phyloP scores from a whole-genome alignment of 2,797 vertebrate species.

The Petrocephalus sullivani region DNA sequence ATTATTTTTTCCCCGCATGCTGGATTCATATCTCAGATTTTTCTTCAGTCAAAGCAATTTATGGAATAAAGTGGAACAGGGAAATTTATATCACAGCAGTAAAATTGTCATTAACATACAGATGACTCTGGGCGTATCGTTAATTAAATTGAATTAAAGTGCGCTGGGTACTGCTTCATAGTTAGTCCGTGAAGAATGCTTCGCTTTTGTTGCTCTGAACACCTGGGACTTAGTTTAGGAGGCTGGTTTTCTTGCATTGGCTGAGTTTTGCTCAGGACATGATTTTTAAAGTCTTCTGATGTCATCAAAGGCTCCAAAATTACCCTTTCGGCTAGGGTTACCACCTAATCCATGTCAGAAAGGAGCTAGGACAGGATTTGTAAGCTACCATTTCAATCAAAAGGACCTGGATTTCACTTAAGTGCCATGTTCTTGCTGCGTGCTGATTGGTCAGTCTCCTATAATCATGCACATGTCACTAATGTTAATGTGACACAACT shows the following conservation, averaged over 20 bases:
- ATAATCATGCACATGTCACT: too few relatives aligned
- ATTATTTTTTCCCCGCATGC: not conserved
- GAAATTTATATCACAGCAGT: not conserved
- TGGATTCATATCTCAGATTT: not conserved
- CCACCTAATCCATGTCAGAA: too few relatives aligned
- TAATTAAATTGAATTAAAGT: conserved; percentile 10
- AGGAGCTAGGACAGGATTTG: too few relatives aligned
- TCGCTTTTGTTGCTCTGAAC: not conserved
- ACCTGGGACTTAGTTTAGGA: not conserved
- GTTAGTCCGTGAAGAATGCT: conserved; percentile 1
- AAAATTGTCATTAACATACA: conserved; percentile 17
- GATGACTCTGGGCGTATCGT: conserved; percentile 8
- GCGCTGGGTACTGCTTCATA: not conserved
- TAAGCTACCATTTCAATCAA: too few relatives aligned
- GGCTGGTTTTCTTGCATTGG: not conserved
- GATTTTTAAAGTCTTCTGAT: not conserved
- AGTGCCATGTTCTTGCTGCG: too few relatives aligned
- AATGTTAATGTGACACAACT: too few relatives aligned
- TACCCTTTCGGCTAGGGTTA: not conserved
- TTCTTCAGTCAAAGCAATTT: conserved; percentile 14
- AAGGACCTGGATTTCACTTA: too few relatives aligned
- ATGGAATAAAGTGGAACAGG: conserved; percentile 7
- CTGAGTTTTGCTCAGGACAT: not conserved
- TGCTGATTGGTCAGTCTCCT: too few relatives aligned
- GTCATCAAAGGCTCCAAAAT: not conserved